A percentile compares a stretch with the other conserved stretches of the same genome.
phyloP scores from a whole-genome alignment of 1,140 invertebrate species.

The Drosophila tropicalis region DNA sequence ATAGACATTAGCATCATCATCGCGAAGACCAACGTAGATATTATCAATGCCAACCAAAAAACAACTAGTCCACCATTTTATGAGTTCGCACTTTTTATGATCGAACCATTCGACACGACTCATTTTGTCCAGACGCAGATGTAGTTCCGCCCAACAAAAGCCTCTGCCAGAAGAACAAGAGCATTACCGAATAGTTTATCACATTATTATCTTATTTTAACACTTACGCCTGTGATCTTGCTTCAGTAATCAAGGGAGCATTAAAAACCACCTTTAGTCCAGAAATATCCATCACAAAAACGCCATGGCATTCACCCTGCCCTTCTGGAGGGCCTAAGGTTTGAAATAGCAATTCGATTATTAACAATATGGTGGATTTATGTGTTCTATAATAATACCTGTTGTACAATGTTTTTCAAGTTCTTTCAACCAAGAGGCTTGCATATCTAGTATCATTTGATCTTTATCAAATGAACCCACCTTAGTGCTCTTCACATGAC shows the following conservation, averaged over 20 bases:
- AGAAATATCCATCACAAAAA: constrained; percentile 30
- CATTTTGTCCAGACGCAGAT: constrained; percentile 47
- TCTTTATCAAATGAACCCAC: constrained; percentile 11
- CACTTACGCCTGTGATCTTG: constrained; percentile 9
- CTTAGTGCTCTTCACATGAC: not conserved
- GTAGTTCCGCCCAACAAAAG: constrained; percentile 34
- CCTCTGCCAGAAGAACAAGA: constrained; percentile 5
- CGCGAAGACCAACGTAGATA: constrained; percentile 36
- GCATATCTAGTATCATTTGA: not conserved
- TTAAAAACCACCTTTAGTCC: constrained; percentile 32
- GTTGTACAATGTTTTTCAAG: constrained; percentile 38
- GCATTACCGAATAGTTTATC: not conserved
- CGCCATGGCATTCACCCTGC: constrained; percentile 31
- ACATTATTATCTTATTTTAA: not conserved
- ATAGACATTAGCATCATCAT: constrained; percentile 32
- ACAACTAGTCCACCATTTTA: constrained; percentile 57
- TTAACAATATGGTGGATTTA: not conserved
- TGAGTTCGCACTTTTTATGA: constrained; percentile 26
- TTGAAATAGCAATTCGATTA: too few relatives aligned
- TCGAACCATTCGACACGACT: constrained; percentile 44
- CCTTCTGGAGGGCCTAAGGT: constrained; percentile 16
- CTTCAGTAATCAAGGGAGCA: constrained; percentile 51
- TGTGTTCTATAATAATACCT: not conserved
- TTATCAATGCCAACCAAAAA: constrained; percentile 47
- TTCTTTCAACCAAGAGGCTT: constrained; percentile 24